phyloP scores from a whole-genome alignment of 2,888 invertebrate genomes.

The Spialia ferax region DNA sequence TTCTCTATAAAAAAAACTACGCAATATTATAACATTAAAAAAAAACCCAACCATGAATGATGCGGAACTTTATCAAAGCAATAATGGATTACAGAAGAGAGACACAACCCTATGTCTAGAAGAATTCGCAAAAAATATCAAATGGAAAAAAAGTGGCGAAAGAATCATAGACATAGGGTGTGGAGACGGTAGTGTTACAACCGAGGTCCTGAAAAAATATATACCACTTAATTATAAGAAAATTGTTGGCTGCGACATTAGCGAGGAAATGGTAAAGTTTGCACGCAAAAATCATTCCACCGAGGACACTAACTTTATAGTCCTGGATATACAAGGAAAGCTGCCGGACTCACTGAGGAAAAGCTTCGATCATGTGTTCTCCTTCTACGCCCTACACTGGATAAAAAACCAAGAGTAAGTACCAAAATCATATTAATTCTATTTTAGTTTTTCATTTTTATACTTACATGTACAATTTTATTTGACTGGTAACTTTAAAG shows the following conservation, averaged over 20 bases:
- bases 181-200: slow-evolving; percentile 90
- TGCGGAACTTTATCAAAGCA: slow-evolving; percentile 89
- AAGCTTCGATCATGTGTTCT: slow-evolving; percentile 89
- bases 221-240: slow-evolving; percentile 84
- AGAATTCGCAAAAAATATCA: slow-evolving; percentile 86
- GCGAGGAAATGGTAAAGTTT: slow-evolving; percentile 89
- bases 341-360: slow-evolving; percentile 78
- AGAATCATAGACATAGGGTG: slow-evolving; percentile 91
- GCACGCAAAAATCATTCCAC: slow-evolving; percentile 85
- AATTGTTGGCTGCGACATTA: slow-evolving; percentile 90
- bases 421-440: slow-evolving; percentile 12
- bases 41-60: slow-evolving; percentile 77
- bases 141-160: slow-evolving; percentile 79
- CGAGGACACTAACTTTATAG: slow-evolving; percentile 76
- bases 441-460: not conserved
- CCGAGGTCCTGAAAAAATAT: slow-evolving; percentile 86
- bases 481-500: not conserved
- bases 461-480: not conserved
- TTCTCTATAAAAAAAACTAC: slow-evolving; percentile 47
- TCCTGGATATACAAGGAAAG: slow-evolving; percentile 86
- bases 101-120: slow-evolving; percentile 86
- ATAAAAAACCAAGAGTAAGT: slow-evolving; percentile 90
- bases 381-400: slow-evolving; percentile 94
- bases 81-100: slow-evolving; percentile 89
- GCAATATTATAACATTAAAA: slow-evolving; percentile 43